A percentile compares a stretch with the other conserved stretches of the same genome.
phyloP scores from a whole-genome alignment of 2,113 vertebrate species.

The Columbina picui region DNA sequence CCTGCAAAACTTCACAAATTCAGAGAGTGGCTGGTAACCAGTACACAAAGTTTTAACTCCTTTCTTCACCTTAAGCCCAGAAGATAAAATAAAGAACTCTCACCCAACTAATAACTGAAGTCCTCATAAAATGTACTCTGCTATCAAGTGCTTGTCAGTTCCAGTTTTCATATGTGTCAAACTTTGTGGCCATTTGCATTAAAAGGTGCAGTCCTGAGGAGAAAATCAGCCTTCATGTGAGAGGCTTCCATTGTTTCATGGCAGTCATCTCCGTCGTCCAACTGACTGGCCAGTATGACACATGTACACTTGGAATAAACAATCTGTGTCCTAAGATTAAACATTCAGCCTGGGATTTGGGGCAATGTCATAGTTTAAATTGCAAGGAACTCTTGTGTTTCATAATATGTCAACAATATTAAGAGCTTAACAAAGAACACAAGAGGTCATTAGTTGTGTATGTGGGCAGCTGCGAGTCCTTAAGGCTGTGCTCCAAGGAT shows the following conservation, averaged over 20 bases:
- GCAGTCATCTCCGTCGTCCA: fast-evolving
- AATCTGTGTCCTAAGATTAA: not conserved
- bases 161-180: fast-evolving
- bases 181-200: not conserved
- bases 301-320: not conserved
- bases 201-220: not conserved
- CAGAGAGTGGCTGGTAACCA: not conserved
- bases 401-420: not conserved
- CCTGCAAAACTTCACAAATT: not conserved
- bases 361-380: not conserved
- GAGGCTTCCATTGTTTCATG: not conserved
- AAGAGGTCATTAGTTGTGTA: not conserved
- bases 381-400: not conserved
- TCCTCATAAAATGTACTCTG: not conserved
- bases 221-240: not conserved
- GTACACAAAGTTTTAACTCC: not conserved
- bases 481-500: not conserved
- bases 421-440: not conserved
- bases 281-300: not conserved
- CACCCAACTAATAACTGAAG: not conserved
- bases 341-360: not conserved
- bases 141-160: not conserved
- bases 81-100: not conserved
- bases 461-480: not conserved
- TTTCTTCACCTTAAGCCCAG: not conserved